Evolutionary conservation across 2,888 invertebrate genomes (phyloP).

Genomic region (Nomada fucata): DNA sequence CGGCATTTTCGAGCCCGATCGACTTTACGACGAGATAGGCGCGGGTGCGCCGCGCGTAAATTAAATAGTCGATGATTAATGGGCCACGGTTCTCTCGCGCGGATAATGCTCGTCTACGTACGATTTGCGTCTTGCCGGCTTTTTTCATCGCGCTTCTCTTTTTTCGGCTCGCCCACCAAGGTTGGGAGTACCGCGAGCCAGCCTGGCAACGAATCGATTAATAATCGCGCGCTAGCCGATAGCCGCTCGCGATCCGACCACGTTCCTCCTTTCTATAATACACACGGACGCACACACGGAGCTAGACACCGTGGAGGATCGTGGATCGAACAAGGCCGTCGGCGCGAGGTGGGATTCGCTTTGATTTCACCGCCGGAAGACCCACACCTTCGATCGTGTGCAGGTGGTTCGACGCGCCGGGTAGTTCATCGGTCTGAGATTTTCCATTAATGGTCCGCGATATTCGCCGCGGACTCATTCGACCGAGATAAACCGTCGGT

Average conservation of each 20-base stretch:
- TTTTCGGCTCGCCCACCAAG: conserved; percentile 69
- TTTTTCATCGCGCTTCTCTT: too few species aligned
- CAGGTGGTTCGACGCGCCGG: conserved; percentile 47
- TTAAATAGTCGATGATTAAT: conserved; percentile 63
- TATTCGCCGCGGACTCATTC: background rate
- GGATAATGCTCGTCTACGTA: conserved; percentile 66
- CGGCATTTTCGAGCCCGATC: conserved; percentile 39
- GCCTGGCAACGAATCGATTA: conserved; percentile 81
- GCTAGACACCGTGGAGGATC: conserved; percentile 49
- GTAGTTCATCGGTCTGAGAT: conserved; percentile 20
- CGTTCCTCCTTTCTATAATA: conserved; percentile 54
- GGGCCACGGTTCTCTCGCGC: conserved; percentile 16
- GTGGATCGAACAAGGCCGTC: conserved; percentile 41
- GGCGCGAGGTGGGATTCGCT: conserved; percentile 67
- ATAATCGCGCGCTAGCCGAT: conserved; percentile 79
- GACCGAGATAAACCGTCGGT: background rate
- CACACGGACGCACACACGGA: conserved; percentile 41
- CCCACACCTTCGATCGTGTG: conserved; percentile 48
- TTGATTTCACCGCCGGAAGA: conserved; percentile 77
- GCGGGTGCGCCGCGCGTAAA: conserved; percentile 37
- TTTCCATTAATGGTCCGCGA: conserved; percentile 23
- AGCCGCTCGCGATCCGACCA: conserved; percentile 70
- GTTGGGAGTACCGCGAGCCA: conserved; percentile 59
- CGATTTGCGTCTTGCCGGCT: conserved; percentile 62
- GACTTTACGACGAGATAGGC: conserved; percentile 32